Evolutionary conservation across 2,113 vertebrate species (phyloP).

Genomic region (Phycodurus eques): DNA sequence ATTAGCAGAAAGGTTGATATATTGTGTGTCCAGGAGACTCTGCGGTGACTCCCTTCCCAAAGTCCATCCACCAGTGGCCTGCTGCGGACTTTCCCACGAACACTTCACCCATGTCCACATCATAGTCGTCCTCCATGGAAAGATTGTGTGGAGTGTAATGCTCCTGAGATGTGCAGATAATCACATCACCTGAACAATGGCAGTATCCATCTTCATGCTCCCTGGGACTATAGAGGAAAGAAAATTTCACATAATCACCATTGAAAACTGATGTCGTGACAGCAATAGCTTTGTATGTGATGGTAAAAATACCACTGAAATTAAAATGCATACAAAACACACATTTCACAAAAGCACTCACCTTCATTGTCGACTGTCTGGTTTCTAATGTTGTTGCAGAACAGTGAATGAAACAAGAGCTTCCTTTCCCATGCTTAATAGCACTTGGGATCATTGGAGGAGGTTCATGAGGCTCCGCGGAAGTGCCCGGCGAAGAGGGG

Average conservation of each 20-base stretch:
- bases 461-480: neutral
- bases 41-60: conserved; percentile 16
- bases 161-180: neutral
- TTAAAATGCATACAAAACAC: neutral
- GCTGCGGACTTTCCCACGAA: conserved; percentile 22
- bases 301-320: neutral
- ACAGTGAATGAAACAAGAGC: conserved; percentile 1
- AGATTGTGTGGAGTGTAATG: conserved; percentile 3
- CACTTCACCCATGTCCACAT: conserved; percentile 46
- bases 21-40: no score
- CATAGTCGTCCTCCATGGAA: conserved; percentile 53
- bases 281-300: neutral
- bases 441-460: neutral
- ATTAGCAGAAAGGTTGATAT: no score
- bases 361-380: conserved; percentile 15
- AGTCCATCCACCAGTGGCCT: conserved; percentile 52
- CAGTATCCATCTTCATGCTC: neutral
- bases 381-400: neutral
- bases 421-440: conserved; percentile 1
- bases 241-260: neutral
- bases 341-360: conserved; percentile 1
- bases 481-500: neutral
- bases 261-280: neutral
- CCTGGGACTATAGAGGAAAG: neutral
- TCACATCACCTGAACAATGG: neutral